phyloP scores from a whole-genome alignment of 1,140 invertebrate species.

The Drosophila jambulina region DNA sequence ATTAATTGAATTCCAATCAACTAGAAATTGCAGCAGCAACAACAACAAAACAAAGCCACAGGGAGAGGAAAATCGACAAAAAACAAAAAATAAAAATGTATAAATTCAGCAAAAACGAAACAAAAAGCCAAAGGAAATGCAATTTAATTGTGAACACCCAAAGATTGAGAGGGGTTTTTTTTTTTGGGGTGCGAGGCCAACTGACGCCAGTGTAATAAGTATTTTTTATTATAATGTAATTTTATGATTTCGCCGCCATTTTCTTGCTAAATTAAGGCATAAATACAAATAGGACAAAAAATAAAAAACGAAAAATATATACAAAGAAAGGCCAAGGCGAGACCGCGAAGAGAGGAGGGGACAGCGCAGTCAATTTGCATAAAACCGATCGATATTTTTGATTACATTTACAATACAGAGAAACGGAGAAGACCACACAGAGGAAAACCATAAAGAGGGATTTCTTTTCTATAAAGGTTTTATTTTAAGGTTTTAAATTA shows the following conservation, averaged over 20 bases:
- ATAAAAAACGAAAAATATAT: slow-evolving; percentile 33
- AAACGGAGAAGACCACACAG: slow-evolving; percentile 28
- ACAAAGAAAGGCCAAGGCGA: slow-evolving; percentile 43
- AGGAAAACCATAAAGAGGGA: not conserved
- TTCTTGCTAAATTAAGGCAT: slow-evolving; percentile 82
- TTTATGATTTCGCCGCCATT: slow-evolving; percentile 81
- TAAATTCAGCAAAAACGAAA: slow-evolving; percentile 68
- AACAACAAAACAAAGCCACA: slow-evolving; percentile 62
- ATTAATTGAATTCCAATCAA: slow-evolving; percentile 85
- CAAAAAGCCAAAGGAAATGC: slow-evolving; percentile 57
- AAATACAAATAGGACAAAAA: slow-evolving; percentile 77
- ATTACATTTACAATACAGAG: slow-evolving; percentile 81
- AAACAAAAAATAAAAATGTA: no score
- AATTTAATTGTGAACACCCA: slow-evolving; percentile 64
- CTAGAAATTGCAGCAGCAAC: slow-evolving; percentile 73
- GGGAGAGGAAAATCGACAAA: slow-evolving; percentile 28
- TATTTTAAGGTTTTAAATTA: not conserved
- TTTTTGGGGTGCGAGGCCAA: slow-evolving; percentile 38
- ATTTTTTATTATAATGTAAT: slow-evolving; percentile 82
- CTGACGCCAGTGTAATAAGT: slow-evolving; percentile 62
- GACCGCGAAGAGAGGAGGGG: slow-evolving; percentile 42
- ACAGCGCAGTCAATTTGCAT: slow-evolving; percentile 84
- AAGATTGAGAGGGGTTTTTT: slow-evolving; percentile 7
- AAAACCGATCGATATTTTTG: slow-evolving; percentile 85
- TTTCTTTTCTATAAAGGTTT: not conserved